These are phyloP conservation scores for Centropus unirufus DNA, from an alignment of 2,113 vertebrate species.

Conservation along the genomic window DNA sequence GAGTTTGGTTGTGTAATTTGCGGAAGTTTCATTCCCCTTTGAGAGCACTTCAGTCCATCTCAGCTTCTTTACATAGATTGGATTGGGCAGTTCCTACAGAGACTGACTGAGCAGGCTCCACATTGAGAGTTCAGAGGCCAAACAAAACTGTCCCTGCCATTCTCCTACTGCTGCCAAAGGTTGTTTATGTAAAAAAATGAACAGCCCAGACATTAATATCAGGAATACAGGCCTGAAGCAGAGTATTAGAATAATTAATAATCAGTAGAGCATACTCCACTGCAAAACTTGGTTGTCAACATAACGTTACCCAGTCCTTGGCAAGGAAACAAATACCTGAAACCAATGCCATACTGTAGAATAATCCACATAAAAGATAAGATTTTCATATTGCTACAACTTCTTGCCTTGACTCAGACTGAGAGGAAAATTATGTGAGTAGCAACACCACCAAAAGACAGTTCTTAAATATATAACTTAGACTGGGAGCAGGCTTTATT, in stretches of 20 bases:
- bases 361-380: neutral
- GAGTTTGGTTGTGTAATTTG: neutral
- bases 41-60: neutral
- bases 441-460: neutral
- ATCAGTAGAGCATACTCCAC: neutral
- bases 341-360: neutral
- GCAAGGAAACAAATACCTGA: conserved; percentile 4
- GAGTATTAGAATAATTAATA: neutral
- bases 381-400: neutral
- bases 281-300: conserved; percentile 11
- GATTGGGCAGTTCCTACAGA: neutral
- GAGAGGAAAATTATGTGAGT: neutral
- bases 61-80: neutral
- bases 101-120: neutral
- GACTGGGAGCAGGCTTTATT: no score
- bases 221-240: neutral
- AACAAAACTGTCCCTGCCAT: neutral
- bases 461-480: neutral
- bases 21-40: neutral
- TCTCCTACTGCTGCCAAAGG: neutral
- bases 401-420: neutral
- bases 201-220: neutral
- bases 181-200: neutral
- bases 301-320: neutral
- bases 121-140: neutral